Base-by-base conservation (phyloP, 2,113 vertebrate genomes). In the Puma concolor region DNA sequence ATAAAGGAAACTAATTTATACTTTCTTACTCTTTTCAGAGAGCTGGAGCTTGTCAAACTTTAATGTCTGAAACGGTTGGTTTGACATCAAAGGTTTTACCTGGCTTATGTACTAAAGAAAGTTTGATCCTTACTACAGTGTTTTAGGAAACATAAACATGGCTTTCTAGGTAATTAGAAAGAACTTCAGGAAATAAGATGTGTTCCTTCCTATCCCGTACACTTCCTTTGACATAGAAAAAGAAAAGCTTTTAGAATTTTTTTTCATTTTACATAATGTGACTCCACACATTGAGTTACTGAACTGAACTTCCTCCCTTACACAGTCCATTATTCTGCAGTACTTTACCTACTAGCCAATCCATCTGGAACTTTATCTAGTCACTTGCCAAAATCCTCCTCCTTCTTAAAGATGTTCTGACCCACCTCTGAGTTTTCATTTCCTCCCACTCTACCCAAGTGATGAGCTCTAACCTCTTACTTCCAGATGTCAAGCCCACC, bases 391-490 rank as follows among this genome's bases (percentile, higher is more conserved):
- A 96, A 97, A 91, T 95, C 44, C 33, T 97, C 94, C 93, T 85
- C 84, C 52, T 92, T 57, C 52, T 84, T 77, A 90, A 97, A 95
- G 94, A 97, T 97, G n/a, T 67, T 91, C 95, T 95, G 97, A 95
- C 94, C 96, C 82, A 95, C 81, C 94, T 94, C 88, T 89, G 77
- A 95, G 95, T 80, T 94, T 96, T 95, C 85, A 97, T 98, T 98
- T 96, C 97, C 97, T 98, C 88, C 95, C 67, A 93, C 91, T 96
- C 81, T 74, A 25, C 48, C 63, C 72, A 52, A 84, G 44, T 41
- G 81, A 81, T 92, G 90, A 95, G 64, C 33, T 93, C 86, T 71
- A 92, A 38, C 50, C 38, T 90, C 88, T 95, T 93, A 21, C 71
- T 77, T 87, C 88, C 80, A 92, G 94, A 80, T 97, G 92, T 95